Evolutionary conservation across 2,797 vertebrate genomes (phyloP), one percentile per base, ranked within the genome.

Genomic region (Alectoris magna): DNA sequence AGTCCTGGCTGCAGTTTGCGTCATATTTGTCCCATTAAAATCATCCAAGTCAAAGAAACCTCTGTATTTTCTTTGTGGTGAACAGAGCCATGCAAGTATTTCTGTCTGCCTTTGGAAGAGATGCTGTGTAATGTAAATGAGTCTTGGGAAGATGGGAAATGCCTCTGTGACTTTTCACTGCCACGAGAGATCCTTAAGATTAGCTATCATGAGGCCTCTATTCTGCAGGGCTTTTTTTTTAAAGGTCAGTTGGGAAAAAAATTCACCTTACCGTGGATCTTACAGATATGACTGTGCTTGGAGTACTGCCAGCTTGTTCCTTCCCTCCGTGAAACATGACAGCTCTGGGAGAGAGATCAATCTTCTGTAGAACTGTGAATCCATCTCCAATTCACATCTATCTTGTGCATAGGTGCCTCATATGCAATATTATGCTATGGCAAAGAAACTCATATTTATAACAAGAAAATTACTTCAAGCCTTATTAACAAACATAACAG

Each of bases 171-270:
- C 62, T 77, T 87, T n/a, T 55, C 16, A 51, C n/a, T 85, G 68
- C 46, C 27, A 6, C 6, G 41, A 66, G 43, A 51, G 51, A 46
- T 76, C 34, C 34, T 83, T n/a, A 26, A 1, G 41, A 53, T 85
- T 53, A 74, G 38, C 72, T 76, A 8, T 70, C n/a, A 5, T 43
- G 72, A 89, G 24, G 36, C 46, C 36, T 89, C 1, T 16, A 2
- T 83, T 85, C 60, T 56, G n/a, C 53, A 77, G 39, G n/a, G 43
- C 11, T 19, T 87, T 92, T 84, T 88, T 91, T 78, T 67, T 21
- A 80, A 83, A 84, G 73, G 44, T 87, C 85, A 63, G 3, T 18
- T 85, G 43, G 22, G 15, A 38, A 17, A 71, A 76, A 78, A 66
- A 27, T 27, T 2, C 34, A 49, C 10, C 39, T 7, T n/a, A 18